Base-by-base conservation (phyloP, 2,113 vertebrate genomes). In the Psittacula cyanocephala region DNA sequence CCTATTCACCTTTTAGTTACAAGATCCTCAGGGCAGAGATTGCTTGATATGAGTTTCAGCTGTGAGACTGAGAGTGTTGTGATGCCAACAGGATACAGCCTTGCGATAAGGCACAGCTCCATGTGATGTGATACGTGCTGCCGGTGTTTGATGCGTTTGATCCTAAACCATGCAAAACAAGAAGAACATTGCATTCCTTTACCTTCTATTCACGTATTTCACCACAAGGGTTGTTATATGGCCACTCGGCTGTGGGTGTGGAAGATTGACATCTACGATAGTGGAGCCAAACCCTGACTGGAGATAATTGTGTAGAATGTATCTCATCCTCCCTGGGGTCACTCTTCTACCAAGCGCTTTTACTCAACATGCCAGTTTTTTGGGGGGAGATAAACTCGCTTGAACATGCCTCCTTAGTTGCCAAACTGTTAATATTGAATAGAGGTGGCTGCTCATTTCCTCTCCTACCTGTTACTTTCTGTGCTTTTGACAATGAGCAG, bases 261-360 rank as follows among this genome's bases (percentile, higher is more conserved):
- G 89, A 87, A 86, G 93, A 97, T 96, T 64, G 93, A 18, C 57
- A 87, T 79, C 80, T n/a, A 11, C 0, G 1, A 60, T 0, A 91
- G 74, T 81, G 44, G 46, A 95, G 95, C 93, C 94, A 92, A 95
- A 79, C 29, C 52, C 77, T 5, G 31, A 65, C 80, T 92, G 77
- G 65, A 84, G 89, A 71, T 89, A 84, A 89, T 93, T 84, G 52
- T 41, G 57, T n/a, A 79, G 91, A 64, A 92, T 39, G 65, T 92
- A 57, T 87, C 94, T 97, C 93, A 95, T 95, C 91, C 62, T 95
- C 86, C 94, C 94, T 7, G 77, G 52, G 86, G 89, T 96, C 93
- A 81, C 91, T 81, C 47, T 94, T 81, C 69, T 55, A 93, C 72
- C 80, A 41, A 93, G 60, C 46, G 86, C 75, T 88, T 94, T 86